Evolutionary conservation across 1,140 invertebrate genomes (phyloP), one percentile per base, ranked within the genome.

Genomic region (Drosophila leontia): DNA sequence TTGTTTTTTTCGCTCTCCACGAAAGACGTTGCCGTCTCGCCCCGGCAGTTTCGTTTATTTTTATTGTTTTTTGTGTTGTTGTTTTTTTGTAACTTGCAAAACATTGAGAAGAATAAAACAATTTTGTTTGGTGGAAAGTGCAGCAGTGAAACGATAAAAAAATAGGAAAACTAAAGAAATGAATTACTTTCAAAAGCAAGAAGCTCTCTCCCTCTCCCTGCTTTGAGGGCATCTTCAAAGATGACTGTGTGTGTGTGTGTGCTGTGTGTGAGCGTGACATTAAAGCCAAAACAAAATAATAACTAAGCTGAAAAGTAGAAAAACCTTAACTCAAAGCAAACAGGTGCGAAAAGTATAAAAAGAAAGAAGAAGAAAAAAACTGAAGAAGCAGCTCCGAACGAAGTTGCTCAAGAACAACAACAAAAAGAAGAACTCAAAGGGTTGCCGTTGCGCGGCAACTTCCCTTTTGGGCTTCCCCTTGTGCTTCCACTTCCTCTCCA

Each of bases 361-460:
- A 74, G 12, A 64, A 47, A 71, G 34, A 44, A 15, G n/a, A n/a
- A 37, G 12, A 45, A 23, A 48, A 17, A 37, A 19, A 55, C 23
- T 62, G n/a, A 42, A 63, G 55, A 58, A 37, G 19, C 29, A 48
- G 47, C 47, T 9, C 15, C n/a, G 50, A 75, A 57, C 48, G 5
- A 61, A 50, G 50, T 75, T 58, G 53, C 76, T 12, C 48, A 60
- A 75, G 62, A 72, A 82, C 29, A 57, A 57, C 44, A 15, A 32
- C 1, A 23, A 23, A 34, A 42, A 44, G 55, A 55, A 44, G 45
- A 78, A 59, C 53, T 32, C 11, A 55, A 78, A 77, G 79, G 79
- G 79, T 84, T 83, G 80, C 56, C 47, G 41, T 84, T 83, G 81
- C 59, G 53, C 59, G 53, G 53, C 74, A 76, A 76, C 75, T 77